phyloP scores from a whole-genome alignment of 2,888 invertebrate genomes.

The Hyalella azteca region DNA sequence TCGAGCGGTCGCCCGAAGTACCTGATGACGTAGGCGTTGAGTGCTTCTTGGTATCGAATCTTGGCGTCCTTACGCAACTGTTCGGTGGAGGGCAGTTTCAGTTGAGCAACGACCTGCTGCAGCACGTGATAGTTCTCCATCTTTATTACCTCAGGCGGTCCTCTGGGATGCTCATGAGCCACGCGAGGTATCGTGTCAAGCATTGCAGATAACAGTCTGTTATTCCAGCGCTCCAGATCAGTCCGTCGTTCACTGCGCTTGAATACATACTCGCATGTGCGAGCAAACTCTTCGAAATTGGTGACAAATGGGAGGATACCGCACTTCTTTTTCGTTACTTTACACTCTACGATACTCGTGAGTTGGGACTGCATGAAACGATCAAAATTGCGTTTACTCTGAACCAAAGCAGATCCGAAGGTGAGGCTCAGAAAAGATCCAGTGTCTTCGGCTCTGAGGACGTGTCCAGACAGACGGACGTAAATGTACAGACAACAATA shows the following conservation, averaged over 20 bases:
- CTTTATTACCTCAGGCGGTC: conserved; percentile 88
- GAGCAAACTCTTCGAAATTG: conserved; percentile 87
- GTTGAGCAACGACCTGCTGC: conserved; percentile 81
- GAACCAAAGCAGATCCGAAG: conserved; percentile 83
- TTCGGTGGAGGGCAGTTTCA: conserved; percentile 90
- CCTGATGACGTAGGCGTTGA: conserved; percentile 88
- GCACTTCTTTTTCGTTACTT: conserved; percentile 79
- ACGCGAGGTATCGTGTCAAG: conserved; percentile 75
- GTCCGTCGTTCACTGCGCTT: conserved; percentile 82
- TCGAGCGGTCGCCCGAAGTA: conserved; percentile 93
- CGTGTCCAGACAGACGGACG: conserved; percentile 89
- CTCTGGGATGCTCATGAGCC: conserved; percentile 77
- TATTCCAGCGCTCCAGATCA: conserved; percentile 91
- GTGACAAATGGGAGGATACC: conserved; percentile 87
- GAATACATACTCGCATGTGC: conserved; percentile 86
- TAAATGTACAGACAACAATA: conserved; percentile 93
- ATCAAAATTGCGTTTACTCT: conserved; percentile 90
- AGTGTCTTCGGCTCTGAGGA: conserved; percentile 84
- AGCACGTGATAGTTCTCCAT: conserved; percentile 93
- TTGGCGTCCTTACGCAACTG: conserved; percentile 87
- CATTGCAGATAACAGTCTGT: conserved; percentile 79
- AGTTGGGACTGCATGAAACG: conserved; percentile 85
- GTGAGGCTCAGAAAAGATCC: conserved; percentile 87
- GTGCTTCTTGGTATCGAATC: conserved; percentile 84
- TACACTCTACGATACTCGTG: conserved; percentile 79